Conservation (phyloP, 1,140 invertebrate genomes). For the Drosophila suzukii region DNA sequence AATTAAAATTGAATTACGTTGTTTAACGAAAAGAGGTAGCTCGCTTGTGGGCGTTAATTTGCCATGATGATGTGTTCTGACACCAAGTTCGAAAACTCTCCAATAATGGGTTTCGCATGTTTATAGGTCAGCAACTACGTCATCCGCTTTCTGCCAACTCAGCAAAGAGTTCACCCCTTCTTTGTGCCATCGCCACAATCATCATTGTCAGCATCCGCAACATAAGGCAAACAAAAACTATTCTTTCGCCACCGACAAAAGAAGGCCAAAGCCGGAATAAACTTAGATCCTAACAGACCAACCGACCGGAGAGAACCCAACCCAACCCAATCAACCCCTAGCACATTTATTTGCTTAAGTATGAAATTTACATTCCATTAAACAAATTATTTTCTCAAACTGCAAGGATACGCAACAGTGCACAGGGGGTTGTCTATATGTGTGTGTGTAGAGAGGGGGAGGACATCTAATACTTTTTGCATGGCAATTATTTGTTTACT, state of each 20-base stretch:
- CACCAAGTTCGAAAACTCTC: slow-evolving; percentile 1
- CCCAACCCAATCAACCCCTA: slow-evolving; percentile 30
- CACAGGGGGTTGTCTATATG: slow-evolving; percentile 1
- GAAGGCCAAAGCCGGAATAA: slow-evolving; percentile 10
- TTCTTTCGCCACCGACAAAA: slow-evolving; percentile 24
- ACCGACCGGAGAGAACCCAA: not conserved
- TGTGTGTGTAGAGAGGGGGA: not conserved
- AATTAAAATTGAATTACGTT: slow-evolving; percentile 33
- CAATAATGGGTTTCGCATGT: not conserved
- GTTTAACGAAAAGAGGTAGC: not conserved
- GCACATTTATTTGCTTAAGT: slow-evolving; percentile 78
- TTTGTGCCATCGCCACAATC: slow-evolving; percentile 1
- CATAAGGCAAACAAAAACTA: slow-evolving; percentile 44
- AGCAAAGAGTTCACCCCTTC: slow-evolving; percentile 1
- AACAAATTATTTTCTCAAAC: slow-evolving; percentile 79
- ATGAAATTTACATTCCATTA: slow-evolving; percentile 82
- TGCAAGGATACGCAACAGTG: slow-evolving; percentile 54
- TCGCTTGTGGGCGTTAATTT: not conserved
- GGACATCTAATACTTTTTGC: slow-evolving; percentile 74
- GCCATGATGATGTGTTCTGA: not conserved
- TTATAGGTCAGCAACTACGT: slow-evolving; percentile 15
- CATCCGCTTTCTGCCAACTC: slow-evolving; percentile 8
- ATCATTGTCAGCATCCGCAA: slow-evolving; percentile 26
- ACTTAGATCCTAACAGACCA: not conserved
- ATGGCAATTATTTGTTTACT: slow-evolving; percentile 80